Conservation (phyloP, 2,797 vertebrate genomes). For the Anguilla megastoma region DNA sequence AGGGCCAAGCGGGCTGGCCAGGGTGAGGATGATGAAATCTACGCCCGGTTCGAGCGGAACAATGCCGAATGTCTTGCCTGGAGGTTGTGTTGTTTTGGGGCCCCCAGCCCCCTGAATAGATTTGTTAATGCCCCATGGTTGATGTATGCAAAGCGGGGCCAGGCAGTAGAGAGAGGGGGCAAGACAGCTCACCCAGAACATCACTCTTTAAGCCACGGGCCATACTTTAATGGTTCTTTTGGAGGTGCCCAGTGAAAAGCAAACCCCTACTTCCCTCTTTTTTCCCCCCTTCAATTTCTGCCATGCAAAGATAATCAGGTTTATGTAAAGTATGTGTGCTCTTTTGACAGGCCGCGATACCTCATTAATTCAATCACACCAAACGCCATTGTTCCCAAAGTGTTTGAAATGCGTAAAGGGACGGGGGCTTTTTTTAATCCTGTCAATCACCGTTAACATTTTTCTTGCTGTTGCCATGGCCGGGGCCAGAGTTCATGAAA, state of each 20-base stretch:
- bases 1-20: slow-evolving; percentile 65
- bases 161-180: slow-evolving; percentile 72
- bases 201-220: slow-evolving; percentile 74
- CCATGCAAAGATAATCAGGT: slow-evolving; percentile 99
- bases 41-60: slow-evolving; percentile 74
- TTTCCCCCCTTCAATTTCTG: slow-evolving; percentile 85
- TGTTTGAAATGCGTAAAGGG: slow-evolving; percentile 99
- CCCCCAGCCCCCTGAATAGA: slow-evolving; percentile 85
- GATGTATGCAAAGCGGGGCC: slow-evolving; percentile 85
- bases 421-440: slow-evolving; percentile 93
- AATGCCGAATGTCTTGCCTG: slow-evolving; percentile 75
- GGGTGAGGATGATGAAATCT: slow-evolving; percentile 73
- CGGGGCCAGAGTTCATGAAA: slow-evolving; percentile 99
- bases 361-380: slow-evolving; percentile 99
- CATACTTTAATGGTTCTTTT: slow-evolving; percentile 83
- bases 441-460: slow-evolving; percentile 99
- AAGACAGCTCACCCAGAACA: slow-evolving; percentile 78
- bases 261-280: slow-evolving; percentile 74
- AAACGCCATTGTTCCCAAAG: slow-evolving; percentile 96
- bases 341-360: slow-evolving; percentile 98
- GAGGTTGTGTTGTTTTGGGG: slow-evolving; percentile 81
- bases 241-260: slow-evolving; percentile 82
- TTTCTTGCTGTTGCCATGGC: slow-evolving; percentile 98
- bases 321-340: slow-evolving; percentile 99
- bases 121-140: slow-evolving; percentile 90